These are phyloP conservation scores for Anas capensis DNA, from an alignment of 2,797 vertebrate species.

Conservation along the genomic window DNA sequence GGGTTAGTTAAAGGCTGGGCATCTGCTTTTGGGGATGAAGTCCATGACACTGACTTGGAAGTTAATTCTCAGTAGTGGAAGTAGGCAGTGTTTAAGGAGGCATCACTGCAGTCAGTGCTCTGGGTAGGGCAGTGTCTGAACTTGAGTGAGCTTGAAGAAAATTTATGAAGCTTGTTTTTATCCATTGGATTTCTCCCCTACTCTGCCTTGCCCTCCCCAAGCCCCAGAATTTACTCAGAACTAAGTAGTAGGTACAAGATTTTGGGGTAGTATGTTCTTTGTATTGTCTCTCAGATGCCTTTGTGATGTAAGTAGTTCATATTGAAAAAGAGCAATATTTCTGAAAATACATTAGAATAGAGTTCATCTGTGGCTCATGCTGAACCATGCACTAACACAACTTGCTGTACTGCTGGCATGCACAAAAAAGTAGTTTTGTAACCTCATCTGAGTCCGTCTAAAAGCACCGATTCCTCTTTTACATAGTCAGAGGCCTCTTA, in stretches of 20 bases:
- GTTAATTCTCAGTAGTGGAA: neutral
- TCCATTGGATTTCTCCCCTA: neutral
- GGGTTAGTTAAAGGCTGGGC: neutral
- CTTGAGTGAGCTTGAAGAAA: neutral
- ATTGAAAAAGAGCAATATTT: neutral
- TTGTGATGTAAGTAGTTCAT: neutral
- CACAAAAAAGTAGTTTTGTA: neutral
- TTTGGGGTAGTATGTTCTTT: neutral
- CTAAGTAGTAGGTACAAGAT: neutral
- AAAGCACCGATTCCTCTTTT: neutral
- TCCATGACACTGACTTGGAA: neutral
- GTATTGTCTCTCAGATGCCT: neutral
- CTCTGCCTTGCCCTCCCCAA: neutral
- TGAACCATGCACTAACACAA: neutral
- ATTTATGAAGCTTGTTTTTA: no score
- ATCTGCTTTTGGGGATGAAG: no score
- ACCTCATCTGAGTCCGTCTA: neutral
- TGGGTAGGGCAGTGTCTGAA: neutral
- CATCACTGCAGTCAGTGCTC: neutral
- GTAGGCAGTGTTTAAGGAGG: neutral
- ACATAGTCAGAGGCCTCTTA: neutral
- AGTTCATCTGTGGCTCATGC: neutral
- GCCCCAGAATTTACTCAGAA: neutral
- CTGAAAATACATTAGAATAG: neutral
- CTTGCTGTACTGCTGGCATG: neutral